A percentile compares a stretch with the other conserved stretches of the same genome.
Conservation (phyloP, 1,140 invertebrate genomes). For the Eupristina koningsbergeri region DNA sequence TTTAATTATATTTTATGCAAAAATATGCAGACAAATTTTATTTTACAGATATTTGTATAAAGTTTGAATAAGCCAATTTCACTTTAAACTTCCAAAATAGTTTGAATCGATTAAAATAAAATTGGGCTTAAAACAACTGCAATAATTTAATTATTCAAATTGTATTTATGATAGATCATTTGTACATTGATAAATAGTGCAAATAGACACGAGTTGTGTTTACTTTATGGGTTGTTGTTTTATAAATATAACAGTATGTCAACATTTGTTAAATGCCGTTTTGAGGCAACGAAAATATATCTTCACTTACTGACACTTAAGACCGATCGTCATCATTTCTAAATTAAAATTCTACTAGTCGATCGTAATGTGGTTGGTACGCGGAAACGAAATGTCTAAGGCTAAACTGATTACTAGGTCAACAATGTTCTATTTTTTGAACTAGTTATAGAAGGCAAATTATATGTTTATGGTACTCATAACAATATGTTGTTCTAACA, state of each 20-base stretch:
- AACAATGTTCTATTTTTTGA: background rate
- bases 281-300: background rate
- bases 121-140: too few species aligned
- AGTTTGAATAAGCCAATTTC: too few species aligned
- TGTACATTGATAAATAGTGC: background rate
- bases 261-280: background rate
- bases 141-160: too few species aligned
- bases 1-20: too few species aligned
- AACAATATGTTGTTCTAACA: background rate
- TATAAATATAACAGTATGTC: background rate
- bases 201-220: too few species aligned
- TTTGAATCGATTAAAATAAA: too few species aligned
- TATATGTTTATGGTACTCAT: too few species aligned
- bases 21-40: too few species aligned
- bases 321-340: background rate
- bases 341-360: background rate
- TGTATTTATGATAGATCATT: too few species aligned
- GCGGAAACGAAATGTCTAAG: background rate
- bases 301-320: background rate
- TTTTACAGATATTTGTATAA: too few species aligned
- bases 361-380: constrained; percentile 3
- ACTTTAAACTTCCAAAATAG: too few species aligned
- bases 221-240: background rate
- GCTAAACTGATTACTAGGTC: background rate
- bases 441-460: background rate